These are phyloP conservation scores for Apaloderma vittatum DNA, from an alignment of 2,113 vertebrate species.

Conservation along the genomic window DNA sequence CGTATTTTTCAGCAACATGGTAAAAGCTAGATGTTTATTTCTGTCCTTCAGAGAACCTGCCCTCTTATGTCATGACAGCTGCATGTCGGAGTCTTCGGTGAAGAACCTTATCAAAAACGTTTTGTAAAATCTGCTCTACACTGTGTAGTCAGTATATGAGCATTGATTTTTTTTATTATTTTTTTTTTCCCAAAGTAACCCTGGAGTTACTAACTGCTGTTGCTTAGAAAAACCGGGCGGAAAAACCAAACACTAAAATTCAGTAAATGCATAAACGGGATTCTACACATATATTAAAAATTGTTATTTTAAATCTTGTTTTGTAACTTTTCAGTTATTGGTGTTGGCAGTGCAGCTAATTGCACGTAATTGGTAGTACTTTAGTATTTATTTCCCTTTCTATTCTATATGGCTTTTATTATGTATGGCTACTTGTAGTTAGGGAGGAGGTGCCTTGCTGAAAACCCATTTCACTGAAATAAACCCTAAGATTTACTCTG, in stretches of 20 bases:
- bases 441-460: not conserved
- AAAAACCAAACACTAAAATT: not conserved
- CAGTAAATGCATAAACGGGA: conserved; percentile 6
- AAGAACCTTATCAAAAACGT: not conserved
- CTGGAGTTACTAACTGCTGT: conserved; percentile 14
- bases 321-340: conserved; percentile 23
- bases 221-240: not conserved
- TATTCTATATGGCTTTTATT: conserved; percentile 8
- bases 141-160: not conserved
- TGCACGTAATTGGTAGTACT: conserved; percentile 31
- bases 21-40: not conserved
- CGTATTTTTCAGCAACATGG: not conserved
- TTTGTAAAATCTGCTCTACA: not conserved
- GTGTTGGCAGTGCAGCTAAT: conserved; percentile 32
- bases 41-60: not conserved
- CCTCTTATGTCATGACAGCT: not conserved
- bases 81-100: not conserved
- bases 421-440: conserved; percentile 33
- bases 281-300: conserved; percentile 8
- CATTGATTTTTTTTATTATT: not conserved
- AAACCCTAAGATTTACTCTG: conserved; percentile 29
- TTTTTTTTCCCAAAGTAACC: not conserved
- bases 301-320: conserved; percentile 31
- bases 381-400: conserved; percentile 40
- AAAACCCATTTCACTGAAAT: conserved; percentile 45